Percentiles rank a stretch among this genome's conserved stretches.
These are phyloP conservation scores for Equus przewalskii DNA, from an alignment of 2,113 vertebrate species.

Conservation along the genomic window DNA sequence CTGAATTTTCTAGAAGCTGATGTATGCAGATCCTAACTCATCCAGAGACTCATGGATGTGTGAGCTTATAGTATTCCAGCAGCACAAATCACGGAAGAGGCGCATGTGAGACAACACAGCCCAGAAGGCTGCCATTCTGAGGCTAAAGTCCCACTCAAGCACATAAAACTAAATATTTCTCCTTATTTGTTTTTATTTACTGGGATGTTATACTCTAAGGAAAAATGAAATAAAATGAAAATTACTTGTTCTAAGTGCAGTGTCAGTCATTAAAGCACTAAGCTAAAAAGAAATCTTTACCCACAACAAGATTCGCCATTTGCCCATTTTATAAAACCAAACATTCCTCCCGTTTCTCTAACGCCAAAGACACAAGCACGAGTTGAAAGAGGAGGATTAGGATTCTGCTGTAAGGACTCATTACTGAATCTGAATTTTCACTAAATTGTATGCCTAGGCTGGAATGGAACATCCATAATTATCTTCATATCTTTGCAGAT, in stretches of 20 bases:
- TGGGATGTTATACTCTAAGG: background rate
- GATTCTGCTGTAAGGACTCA: background rate
- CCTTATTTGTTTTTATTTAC: conserved; percentile 44
- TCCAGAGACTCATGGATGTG: background rate
- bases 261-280: background rate
- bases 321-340: background rate
- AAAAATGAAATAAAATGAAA: conserved; percentile 21
- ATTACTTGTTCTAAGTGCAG: conserved; percentile 21
- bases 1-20: background rate
- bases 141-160: background rate
- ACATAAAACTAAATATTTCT: conserved; percentile 35
- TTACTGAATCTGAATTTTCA: conserved; percentile 41
- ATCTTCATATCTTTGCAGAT: background rate
- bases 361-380: background rate
- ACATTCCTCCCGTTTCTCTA: conserved; percentile 12
- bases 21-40: background rate
- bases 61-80: background rate
- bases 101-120: background rate
- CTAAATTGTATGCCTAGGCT: background rate
- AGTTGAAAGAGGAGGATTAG: background rate
- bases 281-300: background rate
- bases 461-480: background rate
- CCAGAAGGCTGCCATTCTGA: conserved; percentile 26
- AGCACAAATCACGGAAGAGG: background rate
- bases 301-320: background rate